Evolutionary conservation across 2,113 vertebrate species (phyloP).

Genomic region (Ophiodon elongatus): DNA sequence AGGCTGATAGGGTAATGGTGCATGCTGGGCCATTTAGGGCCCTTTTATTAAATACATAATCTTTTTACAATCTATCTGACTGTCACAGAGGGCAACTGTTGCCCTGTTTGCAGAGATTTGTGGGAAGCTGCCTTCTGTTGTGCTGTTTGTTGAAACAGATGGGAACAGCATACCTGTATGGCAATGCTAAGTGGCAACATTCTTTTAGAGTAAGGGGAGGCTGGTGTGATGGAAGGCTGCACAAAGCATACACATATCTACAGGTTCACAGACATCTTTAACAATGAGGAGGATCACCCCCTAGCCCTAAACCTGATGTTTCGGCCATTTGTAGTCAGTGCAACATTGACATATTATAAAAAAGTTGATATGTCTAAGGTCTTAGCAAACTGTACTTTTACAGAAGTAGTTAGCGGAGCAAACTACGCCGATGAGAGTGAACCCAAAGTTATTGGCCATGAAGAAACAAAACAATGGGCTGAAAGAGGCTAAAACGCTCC

Average conservation of each 20-base stretch:
- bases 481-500: background rate
- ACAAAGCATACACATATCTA: background rate
- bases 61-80: constrained; percentile 41
- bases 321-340: background rate
- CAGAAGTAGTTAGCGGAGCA: background rate
- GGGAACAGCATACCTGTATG: constrained; percentile 13
- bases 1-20: constrained; percentile 39
- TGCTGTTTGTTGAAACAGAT: background rate
- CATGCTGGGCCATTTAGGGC: constrained; percentile 44
- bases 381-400: background rate
- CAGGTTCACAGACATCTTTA: background rate
- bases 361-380: background rate
- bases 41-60: constrained; percentile 45
- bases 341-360: background rate
- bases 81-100: constrained; percentile 21
- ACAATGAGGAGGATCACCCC: background rate
- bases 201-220: background rate
- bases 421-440: background rate
- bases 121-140: background rate
- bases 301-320: background rate
- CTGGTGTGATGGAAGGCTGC: rapidly evolving
- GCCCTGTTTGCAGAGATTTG: constrained; percentile 1
- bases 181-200: background rate
- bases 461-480: background rate
- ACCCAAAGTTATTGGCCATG: background rate